These are phyloP conservation scores for Notiomystis cincta DNA, from an alignment of 2,113 vertebrate species.

Conservation along the genomic window DNA sequence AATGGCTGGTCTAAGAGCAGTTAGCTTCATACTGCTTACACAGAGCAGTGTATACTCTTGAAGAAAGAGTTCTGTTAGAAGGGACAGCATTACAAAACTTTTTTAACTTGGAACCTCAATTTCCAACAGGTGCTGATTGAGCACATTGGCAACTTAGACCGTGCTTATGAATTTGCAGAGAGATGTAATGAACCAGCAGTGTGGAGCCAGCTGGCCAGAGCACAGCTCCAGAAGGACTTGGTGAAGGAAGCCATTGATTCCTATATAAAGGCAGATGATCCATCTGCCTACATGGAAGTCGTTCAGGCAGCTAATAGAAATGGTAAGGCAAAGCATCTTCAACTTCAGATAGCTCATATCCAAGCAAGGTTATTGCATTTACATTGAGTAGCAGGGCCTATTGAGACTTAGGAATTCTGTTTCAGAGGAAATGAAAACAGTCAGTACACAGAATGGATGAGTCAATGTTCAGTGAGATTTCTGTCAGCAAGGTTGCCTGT, in stretches of 20 bases:
- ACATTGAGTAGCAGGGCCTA: neutral
- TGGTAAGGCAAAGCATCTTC: constrained; percentile 66
- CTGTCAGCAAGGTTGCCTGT: neutral
- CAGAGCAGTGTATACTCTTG: neutral
- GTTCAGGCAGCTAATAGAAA: constrained; percentile 86
- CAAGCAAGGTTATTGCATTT: neutral
- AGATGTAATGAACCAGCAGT: constrained; percentile 85
- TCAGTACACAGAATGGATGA: neutral
- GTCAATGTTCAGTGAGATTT: neutral
- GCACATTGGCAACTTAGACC: constrained; percentile 87
- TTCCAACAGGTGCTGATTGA: constrained; percentile 86
- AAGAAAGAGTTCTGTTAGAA: neutral
- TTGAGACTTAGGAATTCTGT: neutral
- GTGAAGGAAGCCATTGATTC: constrained; percentile 93
- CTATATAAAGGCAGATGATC: constrained; percentile 87
- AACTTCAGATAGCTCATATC: neutral
- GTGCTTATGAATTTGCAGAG: constrained; percentile 89
- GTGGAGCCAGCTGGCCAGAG: constrained; percentile 87
- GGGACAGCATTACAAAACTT: neutral
- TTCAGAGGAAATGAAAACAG: neutral
- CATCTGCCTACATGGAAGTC: constrained; percentile 87
- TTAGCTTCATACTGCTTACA: neutral
- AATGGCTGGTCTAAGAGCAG: neutral
- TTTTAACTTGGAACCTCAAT: neutral
- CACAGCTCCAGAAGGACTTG: constrained; percentile 85